Percentiles rank a stretch among this genome's conserved stretches.
These are phyloP conservation scores for Lerema accius DNA, from an alignment of 1,140 invertebrate genomes.

Conservation along the genomic window DNA sequence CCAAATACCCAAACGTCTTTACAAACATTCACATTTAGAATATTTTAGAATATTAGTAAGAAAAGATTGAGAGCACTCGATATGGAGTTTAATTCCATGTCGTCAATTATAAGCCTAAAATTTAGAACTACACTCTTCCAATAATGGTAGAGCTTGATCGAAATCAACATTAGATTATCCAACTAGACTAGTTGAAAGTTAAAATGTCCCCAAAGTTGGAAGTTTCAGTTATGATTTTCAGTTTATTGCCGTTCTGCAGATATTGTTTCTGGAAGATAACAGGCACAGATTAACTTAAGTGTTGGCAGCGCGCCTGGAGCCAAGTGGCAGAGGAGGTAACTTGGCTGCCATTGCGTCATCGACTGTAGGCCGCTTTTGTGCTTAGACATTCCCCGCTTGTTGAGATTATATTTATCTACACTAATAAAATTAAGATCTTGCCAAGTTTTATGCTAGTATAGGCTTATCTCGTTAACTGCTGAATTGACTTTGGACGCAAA, in stretches of 20 bases:
- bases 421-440: conserved; percentile 6
- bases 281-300: conserved; percentile 22
- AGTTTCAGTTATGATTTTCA: not conserved
- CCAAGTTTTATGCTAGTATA: conserved; percentile 11
- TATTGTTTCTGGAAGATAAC: conserved; percentile 14
- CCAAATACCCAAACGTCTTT: too few relatives aligned
- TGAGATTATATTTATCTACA: conserved; percentile 17
- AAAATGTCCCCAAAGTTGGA: too few relatives aligned
- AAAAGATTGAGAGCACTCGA: too few relatives aligned
- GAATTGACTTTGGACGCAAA: conserved; percentile 1
- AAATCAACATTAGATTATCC: too few relatives aligned
- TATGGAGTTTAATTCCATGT: too few relatives aligned
- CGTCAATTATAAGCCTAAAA: too few relatives aligned
- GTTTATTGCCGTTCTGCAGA: not conserved
- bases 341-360: conserved; percentile 12
- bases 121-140: too few relatives aligned
- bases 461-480: not conserved
- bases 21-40: too few relatives aligned
- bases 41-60: too few relatives aligned
- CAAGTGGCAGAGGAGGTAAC: conserved; percentile 11
- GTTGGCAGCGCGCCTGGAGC: conserved; percentile 20
- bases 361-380: conserved; percentile 8
- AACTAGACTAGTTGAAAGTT: too few relatives aligned
- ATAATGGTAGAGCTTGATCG: too few relatives aligned
- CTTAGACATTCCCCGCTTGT: conserved; percentile 8